Evolutionary conservation across 1,140 invertebrate genomes (phyloP).

Genomic region (Camponotus floridanus): DNA sequence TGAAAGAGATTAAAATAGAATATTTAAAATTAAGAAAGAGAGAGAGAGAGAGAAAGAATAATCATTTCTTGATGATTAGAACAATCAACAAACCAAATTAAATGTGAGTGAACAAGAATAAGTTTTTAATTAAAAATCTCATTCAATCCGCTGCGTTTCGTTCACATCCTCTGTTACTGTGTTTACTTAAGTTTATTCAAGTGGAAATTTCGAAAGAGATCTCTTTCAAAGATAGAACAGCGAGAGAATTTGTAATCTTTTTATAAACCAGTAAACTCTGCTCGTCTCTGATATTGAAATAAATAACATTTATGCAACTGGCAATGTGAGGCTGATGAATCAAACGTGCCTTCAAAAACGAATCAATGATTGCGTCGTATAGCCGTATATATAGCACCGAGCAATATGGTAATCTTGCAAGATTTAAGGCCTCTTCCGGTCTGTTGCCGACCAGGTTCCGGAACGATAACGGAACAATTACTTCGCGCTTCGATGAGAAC

Average conservation of each 20-base stretch:
- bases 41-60: neutral
- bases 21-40: conserved; percentile 8
- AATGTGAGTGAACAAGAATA: conserved; percentile 11
- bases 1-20: conserved; percentile 28
- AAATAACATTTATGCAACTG: neutral
- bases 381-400: conserved; percentile 29
- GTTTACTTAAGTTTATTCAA: conserved; percentile 28
- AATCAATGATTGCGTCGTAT: conserved; percentile 68
- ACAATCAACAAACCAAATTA: conserved; percentile 46
- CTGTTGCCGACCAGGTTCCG: conserved; percentile 36
- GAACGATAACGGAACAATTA: conserved; percentile 64
- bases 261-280: neutral
- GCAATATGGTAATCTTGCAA: conserved; percentile 70
- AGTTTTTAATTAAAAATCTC: conserved; percentile 56
- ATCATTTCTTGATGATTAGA: conserved; percentile 6
- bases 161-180: neutral
- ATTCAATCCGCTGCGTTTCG: neutral
- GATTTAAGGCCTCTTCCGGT: conserved; percentile 62
- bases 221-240: neutral
- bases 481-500: conserved; percentile 48
- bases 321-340: conserved; percentile 22
- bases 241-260: conserved; percentile 1
- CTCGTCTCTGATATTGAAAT: neutral
- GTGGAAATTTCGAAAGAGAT: conserved; percentile 21
- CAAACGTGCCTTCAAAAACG: conserved; percentile 44